Evolutionary conservation across 2,888 invertebrate species (phyloP), one percentile per base, ranked within the genome.

Genomic region (Drosophila barbarae): DNA sequence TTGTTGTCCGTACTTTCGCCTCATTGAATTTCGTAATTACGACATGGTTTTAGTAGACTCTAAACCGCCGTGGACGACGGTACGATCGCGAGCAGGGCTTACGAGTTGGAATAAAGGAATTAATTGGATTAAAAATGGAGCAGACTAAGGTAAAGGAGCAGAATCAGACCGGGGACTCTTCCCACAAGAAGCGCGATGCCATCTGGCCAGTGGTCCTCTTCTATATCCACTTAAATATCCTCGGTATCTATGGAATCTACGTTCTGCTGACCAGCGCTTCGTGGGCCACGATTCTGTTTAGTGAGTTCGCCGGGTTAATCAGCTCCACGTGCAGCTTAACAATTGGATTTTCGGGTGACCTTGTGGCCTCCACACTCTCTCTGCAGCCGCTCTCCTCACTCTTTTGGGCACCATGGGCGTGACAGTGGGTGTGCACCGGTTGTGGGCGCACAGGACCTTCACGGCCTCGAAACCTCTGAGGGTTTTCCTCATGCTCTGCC

Each of bases 361-460:
- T 8, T 38, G 46, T 7, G n/a, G 39, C 32, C 95, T 96, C 15
- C 7, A 15, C 1, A 12, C 10, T 18, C 12, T 30, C 12, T 30
- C 18, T 91, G 46, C 89, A 96, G 96, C 93, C 69, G 35, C 92
- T 0, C 63, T 92, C 1, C 87, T 95, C 57, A 92, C 93, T 54
- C 86, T 92, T 2, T 82, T 94, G 23, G 93, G 93, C 5, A 92
- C 92, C 6, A 86, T 98, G 72, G 97, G 98, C 3, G 93, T 95
- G 28, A 97, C 98, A 0, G 94, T 95, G 2, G 98, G 98, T 0
- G 95, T 96, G 0, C 99, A 99, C 88, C 91, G 98, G 72, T 90
- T 98, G 35, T 99, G 98, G 98, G 93, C 98, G 0, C 99, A 99
- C 88, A 90, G 91, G 50, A 91, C 95, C 0, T 99, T 96, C 88